phyloP scores from a whole-genome alignment of 2,888 invertebrate species.

The Cephus pygmeus region DNA sequence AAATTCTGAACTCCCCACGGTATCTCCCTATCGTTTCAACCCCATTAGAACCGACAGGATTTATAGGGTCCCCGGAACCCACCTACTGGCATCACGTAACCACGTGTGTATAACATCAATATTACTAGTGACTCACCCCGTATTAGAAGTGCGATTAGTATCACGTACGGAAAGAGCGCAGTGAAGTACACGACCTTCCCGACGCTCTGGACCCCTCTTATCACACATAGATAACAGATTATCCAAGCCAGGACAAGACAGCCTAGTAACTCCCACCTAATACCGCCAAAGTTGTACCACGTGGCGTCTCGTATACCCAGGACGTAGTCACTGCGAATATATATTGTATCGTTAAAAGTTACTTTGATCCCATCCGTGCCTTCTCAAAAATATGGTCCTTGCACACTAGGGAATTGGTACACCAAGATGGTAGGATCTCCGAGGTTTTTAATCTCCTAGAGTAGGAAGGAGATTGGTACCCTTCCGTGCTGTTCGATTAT shows the following conservation, averaged over 20 bases:
- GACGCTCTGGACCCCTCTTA: conserved; percentile 88
- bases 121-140: conserved; percentile 43
- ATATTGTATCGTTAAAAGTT: no score
- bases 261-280: conserved; percentile 86
- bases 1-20: not conserved
- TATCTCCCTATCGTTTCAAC: no score
- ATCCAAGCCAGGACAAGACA: conserved; percentile 84
- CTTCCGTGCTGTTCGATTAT: no score
- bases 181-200: conserved; percentile 87
- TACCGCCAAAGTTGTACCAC: conserved; percentile 79
- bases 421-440: no score
- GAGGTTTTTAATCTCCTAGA: no score
- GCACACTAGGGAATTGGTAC: no score
- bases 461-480: no score
- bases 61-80: not conserved
- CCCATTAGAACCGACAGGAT: no score
- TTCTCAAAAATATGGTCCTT: no score
- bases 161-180: conserved; percentile 78
- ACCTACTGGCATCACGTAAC: not conserved
- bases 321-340: conserved; percentile 75
- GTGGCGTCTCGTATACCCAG: conserved; percentile 79
- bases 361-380: no score
- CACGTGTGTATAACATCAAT: not conserved
- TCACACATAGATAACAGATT: conserved; percentile 86
- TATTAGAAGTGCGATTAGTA: conserved; percentile 73